Evolutionary conservation across 2,888 invertebrate genomes (phyloP).

Genomic region (Pocota personata): DNA sequence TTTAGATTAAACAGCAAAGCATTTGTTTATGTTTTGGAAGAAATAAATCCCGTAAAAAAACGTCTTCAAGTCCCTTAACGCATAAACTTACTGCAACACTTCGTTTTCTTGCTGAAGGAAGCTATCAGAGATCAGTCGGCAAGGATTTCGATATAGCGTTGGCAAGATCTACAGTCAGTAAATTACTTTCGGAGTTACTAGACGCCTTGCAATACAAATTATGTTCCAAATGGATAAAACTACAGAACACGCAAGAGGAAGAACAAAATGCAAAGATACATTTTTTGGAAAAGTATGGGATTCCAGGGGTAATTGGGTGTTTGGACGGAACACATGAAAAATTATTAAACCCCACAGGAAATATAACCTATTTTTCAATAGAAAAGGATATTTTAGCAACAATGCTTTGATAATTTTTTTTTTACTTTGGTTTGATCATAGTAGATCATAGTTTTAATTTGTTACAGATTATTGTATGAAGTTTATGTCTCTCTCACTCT

Average conservation of each 20-base stretch:
- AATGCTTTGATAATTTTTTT: background rate
- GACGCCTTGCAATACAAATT: too few relatives aligned
- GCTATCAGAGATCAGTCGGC: too few relatives aligned
- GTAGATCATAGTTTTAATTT: background rate
- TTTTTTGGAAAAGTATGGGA: background rate
- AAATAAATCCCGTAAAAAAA: too few relatives aligned
- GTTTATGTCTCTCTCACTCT: too few relatives aligned
- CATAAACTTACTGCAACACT: too few relatives aligned
- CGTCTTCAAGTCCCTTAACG: background rate
- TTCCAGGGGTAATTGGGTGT: too few relatives aligned
- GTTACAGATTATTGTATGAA: too few relatives aligned
- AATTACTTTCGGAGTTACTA: too few relatives aligned
- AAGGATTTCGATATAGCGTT: background rate
- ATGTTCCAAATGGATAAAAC: background rate
- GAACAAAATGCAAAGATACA: background rate
- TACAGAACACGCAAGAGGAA: background rate
- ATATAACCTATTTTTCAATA: background rate
- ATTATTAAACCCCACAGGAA: background rate
- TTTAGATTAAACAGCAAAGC: too few relatives aligned
- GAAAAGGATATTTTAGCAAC: too few relatives aligned
- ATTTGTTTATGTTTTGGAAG: too few relatives aligned
- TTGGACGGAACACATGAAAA: background rate
- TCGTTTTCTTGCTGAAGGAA: too few relatives aligned
- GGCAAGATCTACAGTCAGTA: background rate
- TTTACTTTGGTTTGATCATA: background rate